A percentile compares a stretch with the other conserved stretches of the same genome.
These are phyloP conservation scores for Lordiphosa fenestrarum DNA, from an alignment of 2,888 invertebrate species.

Conservation along the genomic window DNA sequence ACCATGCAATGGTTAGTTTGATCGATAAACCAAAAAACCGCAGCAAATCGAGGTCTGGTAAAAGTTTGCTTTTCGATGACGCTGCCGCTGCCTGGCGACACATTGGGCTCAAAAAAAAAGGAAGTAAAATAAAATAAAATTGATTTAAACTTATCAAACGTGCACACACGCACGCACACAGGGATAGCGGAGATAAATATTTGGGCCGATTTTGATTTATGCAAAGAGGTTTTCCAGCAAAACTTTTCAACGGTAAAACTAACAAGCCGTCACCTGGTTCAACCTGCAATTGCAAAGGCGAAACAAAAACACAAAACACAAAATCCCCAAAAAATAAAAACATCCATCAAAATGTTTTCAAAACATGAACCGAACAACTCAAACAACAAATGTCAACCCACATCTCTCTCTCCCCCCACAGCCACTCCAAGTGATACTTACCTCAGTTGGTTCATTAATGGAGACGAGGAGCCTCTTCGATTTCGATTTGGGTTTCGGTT, in stretches of 20 bases:
- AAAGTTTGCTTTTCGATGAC: slow-evolving; percentile 32
- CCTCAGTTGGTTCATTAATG: slow-evolving; percentile 36
- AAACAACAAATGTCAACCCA: background rate
- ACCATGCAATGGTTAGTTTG: slow-evolving; percentile 37
- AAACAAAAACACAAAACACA: slow-evolving; percentile 36
- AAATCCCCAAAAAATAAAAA: slow-evolving; percentile 16
- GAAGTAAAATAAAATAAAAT: slow-evolving; percentile 14
- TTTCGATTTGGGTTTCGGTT: slow-evolving; percentile 33
- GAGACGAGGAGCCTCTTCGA: slow-evolving; percentile 21
- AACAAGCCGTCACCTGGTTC: too few species aligned
- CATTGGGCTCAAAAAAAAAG: slow-evolving; percentile 23
- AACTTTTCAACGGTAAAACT: slow-evolving; percentile 1
- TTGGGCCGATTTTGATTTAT: slow-evolving; percentile 30
- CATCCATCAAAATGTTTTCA: slow-evolving; percentile 27
- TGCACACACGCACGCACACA: background rate
- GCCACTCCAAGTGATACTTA: slow-evolving; percentile 26
- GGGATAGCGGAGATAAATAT: slow-evolving; percentile 4
- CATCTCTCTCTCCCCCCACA: slow-evolving; percentile 20
- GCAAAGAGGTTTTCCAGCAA: slow-evolving; percentile 29
- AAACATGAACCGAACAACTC: slow-evolving; percentile 10
- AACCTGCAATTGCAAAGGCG: slow-evolving; percentile 3
- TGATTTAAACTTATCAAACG: slow-evolving; percentile 34
- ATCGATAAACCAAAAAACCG: slow-evolving; percentile 34
- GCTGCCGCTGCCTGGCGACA: slow-evolving; percentile 25
- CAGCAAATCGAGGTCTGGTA: slow-evolving; percentile 25